A percentile compares a stretch with the other conserved stretches of the same genome.
phyloP scores from a whole-genome alignment of 1,140 invertebrate genomes.

The Chironomus striatipennis region DNA sequence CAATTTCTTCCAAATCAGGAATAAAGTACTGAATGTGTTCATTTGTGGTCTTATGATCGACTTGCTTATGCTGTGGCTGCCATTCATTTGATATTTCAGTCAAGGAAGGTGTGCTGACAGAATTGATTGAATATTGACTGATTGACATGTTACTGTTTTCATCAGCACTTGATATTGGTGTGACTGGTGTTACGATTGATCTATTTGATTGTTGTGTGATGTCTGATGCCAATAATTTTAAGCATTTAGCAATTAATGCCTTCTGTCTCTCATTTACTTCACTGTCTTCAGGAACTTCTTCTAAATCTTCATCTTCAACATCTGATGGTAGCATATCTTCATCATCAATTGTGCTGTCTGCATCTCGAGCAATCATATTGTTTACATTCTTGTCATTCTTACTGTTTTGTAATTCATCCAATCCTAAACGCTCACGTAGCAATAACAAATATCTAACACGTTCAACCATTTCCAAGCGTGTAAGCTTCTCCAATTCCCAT shows the following conservation, averaged over 20 bases:
- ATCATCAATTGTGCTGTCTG: constrained; percentile 39
- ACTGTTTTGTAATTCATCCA: constrained; percentile 53
- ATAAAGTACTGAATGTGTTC: constrained; percentile 64
- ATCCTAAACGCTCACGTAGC: constrained; percentile 75
- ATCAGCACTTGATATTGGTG: constrained; percentile 42
- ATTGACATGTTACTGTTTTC: constrained; percentile 58
- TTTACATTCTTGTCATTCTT: constrained; percentile 61
- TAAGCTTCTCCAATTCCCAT: constrained; percentile 98
- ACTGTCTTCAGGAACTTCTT: constrained; percentile 39
- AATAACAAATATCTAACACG: constrained; percentile 80
- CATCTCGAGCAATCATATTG: constrained; percentile 73
- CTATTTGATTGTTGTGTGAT: constrained; percentile 31
- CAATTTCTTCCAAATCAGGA: constrained; percentile 93
- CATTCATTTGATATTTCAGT: constrained; percentile 43
- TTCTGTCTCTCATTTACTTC: constrained; percentile 63
- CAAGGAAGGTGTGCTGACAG: constrained; percentile 51
- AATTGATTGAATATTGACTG: constrained; percentile 54
- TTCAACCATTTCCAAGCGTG: constrained; percentile 89
- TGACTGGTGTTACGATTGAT: constrained; percentile 35
- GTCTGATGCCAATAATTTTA: constrained; percentile 76
- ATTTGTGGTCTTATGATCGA: constrained; percentile 51
- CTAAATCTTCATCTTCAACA: constrained; percentile 32
- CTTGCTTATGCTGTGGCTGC: constrained; percentile 47
- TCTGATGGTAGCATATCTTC: constrained; percentile 41
- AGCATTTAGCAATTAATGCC: constrained; percentile 72